These are phyloP conservation scores for Catocala fraxini DNA, from an alignment of 2,888 invertebrate genomes.

Conservation along the genomic window DNA sequence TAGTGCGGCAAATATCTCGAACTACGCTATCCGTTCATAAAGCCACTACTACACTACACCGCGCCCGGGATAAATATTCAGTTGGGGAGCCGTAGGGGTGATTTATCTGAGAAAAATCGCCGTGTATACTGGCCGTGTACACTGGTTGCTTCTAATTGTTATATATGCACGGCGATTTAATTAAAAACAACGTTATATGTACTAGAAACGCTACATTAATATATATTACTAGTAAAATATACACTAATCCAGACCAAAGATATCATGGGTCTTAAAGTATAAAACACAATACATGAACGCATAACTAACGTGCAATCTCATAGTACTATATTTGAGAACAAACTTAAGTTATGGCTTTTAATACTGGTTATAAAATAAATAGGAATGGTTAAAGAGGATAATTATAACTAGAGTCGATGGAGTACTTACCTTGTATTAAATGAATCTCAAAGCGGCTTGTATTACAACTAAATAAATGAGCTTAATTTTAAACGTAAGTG, in stretches of 20 bases:
- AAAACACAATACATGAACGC: too few relatives aligned
- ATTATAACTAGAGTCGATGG: too few relatives aligned
- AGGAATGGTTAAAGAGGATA: too few relatives aligned
- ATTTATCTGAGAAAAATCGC: conserved; percentile 44
- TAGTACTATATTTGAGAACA: too few relatives aligned
- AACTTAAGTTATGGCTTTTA: too few relatives aligned
- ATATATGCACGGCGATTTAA: conserved; percentile 14
- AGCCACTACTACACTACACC: conserved; percentile 65
- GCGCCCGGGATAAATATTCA: conserved; percentile 46
- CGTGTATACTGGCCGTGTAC: conserved; percentile 14
- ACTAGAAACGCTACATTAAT: conserved; percentile 1
- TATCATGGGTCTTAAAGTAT: too few relatives aligned
- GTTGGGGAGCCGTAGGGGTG: conserved; percentile 35
- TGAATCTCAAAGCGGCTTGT: too few relatives aligned
- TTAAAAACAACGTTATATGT: conserved; percentile 2
- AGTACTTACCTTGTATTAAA: too few relatives aligned
- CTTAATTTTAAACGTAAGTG: conserved; percentile 19
- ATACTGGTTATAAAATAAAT: too few relatives aligned
- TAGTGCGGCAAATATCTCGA: conserved; percentile 85
- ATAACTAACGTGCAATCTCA: too few relatives aligned
- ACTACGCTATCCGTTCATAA: conserved; percentile 81
- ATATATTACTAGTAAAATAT: conserved; percentile 15
- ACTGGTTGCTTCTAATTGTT: conserved; percentile 23
- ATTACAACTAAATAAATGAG: too few relatives aligned
- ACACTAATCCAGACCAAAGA: conserved; percentile 5